Percentiles rank a stretch among this genome's conserved stretches.
Conservation (phyloP, 2,888 invertebrate genomes). For the Tiphia femorata region DNA sequence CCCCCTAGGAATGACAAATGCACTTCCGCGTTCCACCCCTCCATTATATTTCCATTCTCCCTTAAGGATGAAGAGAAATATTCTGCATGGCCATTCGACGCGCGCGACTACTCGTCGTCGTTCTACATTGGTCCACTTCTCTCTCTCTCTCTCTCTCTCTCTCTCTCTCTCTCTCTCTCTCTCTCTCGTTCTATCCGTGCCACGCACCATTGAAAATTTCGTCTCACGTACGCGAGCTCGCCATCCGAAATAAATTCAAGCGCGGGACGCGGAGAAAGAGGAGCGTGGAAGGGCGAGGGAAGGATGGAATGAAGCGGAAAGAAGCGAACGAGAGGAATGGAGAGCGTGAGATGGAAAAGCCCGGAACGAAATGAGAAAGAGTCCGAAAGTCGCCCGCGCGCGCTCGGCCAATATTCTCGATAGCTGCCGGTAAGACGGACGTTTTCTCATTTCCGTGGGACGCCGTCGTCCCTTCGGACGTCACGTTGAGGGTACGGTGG, state of each 20-base stretch:
- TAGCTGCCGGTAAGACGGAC: constrained; percentile 30
- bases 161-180: too few species aligned
- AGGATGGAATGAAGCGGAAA: not conserved
- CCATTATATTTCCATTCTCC: too few species aligned
- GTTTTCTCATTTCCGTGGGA: constrained; percentile 40
- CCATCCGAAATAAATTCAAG: constrained; percentile 42
- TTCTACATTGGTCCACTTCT: not conserved
- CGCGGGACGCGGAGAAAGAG: not conserved
- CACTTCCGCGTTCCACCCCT: too few species aligned
- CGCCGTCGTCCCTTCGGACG: constrained; percentile 20
- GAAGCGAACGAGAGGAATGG: not conserved
- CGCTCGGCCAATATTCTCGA: constrained; percentile 38
- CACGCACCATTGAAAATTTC: constrained; percentile 36
- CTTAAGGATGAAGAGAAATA: too few species aligned
- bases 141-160: too few species aligned
- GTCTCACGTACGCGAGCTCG: constrained; percentile 40
- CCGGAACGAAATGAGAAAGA: constrained; percentile 5
- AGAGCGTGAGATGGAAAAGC: not conserved
- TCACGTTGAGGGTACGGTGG: too few species aligned
- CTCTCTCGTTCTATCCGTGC: not conserved
- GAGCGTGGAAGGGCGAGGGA: not conserved
- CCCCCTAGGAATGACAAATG: too few species aligned
- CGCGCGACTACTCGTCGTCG: too few species aligned
- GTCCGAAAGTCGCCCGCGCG: constrained; percentile 21
- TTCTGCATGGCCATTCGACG: too few species aligned